phyloP scores from a whole-genome alignment of 2,888 invertebrate species.

The Thalpophila matura region DNA sequence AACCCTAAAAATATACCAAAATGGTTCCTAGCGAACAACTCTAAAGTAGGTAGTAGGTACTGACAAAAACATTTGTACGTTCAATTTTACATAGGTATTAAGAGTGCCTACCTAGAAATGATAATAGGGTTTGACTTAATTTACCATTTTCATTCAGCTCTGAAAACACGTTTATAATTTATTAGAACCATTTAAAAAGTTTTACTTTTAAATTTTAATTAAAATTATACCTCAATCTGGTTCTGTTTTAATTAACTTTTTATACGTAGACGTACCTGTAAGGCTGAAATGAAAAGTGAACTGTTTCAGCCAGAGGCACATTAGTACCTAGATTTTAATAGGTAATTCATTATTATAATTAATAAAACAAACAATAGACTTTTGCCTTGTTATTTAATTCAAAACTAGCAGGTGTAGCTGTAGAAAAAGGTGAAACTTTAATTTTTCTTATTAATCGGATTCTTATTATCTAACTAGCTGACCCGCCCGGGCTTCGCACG shows the following conservation, averaged over 20 bases:
- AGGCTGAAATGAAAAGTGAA: background rate
- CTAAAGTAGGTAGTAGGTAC: no score
- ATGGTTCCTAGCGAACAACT: no score
- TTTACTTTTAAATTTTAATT: background rate
- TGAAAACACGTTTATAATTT: slow-evolving; percentile 11
- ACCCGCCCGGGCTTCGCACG: no score
- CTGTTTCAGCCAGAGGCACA: background rate
- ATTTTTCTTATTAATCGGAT: no score
- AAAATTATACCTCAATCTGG: background rate
- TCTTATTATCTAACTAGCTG: no score
- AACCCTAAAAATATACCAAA: no score
- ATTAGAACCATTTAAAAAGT: background rate
- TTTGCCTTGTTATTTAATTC: no score
- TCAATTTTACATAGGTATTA: background rate
- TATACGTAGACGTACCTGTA: background rate
- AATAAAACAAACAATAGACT: no score
- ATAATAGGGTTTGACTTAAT: background rate
- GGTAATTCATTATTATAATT: no score
- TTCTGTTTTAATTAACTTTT: slow-evolving; percentile 5
- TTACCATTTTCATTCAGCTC: background rate
- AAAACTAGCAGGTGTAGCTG: no score
- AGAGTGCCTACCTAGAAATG: background rate
- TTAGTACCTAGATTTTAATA: background rate
- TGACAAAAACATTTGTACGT: background rate
- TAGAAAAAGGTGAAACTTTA: no score